Conservation (phyloP, 2,797 vertebrate genomes). For the Rhinogobio ventralis region DNA sequence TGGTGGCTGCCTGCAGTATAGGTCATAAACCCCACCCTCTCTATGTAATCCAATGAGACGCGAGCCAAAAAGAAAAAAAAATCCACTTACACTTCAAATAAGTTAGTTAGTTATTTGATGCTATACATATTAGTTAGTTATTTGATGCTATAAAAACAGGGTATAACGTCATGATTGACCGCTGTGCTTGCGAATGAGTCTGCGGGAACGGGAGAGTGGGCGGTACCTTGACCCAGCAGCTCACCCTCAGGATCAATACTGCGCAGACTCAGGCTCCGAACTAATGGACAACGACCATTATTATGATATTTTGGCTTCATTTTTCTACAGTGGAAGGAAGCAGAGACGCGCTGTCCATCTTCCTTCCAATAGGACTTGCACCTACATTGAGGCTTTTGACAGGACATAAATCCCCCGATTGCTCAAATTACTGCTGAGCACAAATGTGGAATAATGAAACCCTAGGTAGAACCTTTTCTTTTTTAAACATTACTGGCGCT, state of each 20-base stretch:
- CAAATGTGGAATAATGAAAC: slow-evolving; percentile 48
- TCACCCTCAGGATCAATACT: no score
- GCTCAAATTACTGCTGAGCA: slow-evolving; percentile 42
- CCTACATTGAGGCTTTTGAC: not conserved
- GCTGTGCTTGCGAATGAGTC: not conserved
- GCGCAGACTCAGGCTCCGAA: no score
- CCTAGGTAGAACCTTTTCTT: not conserved
- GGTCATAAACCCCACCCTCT: not conserved
- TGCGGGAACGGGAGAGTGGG: no score
- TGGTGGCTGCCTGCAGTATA: not conserved
- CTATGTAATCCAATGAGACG: not conserved
- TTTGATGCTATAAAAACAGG: not conserved
- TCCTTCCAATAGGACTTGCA: not conserved
- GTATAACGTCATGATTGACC: not conserved
- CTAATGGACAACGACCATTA: not conserved
- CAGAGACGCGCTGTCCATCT: not conserved
- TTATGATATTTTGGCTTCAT: not conserved
- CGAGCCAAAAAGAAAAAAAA: not conserved
- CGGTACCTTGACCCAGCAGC: no score
- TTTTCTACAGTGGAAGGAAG: not conserved
- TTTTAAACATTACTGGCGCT: not conserved
- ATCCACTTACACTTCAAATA: not conserved
- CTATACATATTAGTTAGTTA: no score
- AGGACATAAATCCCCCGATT: slow-evolving; percentile 25
- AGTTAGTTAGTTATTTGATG: no score